Conservation (phyloP, 2,113 vertebrate genomes). For the Rhinolophus sinicus region DNA sequence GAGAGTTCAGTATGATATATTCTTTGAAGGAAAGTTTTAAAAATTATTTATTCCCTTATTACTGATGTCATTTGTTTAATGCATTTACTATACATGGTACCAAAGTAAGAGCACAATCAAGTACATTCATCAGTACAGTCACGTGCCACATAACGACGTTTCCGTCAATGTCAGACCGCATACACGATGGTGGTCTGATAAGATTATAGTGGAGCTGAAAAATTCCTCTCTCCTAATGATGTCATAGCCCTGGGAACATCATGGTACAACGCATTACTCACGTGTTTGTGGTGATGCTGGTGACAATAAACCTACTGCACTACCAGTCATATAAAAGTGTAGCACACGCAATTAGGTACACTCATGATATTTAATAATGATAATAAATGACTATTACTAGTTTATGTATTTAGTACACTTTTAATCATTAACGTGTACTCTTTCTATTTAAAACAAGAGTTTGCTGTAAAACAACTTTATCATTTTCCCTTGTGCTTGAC, state of each 20-base stretch:
- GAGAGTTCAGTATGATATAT: conserved; percentile 68
- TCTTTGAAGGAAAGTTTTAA: conserved; percentile 71
- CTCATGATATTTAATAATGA: not conserved
- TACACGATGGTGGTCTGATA: not conserved
- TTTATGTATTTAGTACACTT: not conserved
- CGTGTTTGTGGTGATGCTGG: not conserved
- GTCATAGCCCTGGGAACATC: not conserved
- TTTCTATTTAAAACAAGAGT: not conserved
- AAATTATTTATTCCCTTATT: conserved; percentile 77
- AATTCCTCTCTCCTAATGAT: not conserved
- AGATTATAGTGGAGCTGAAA: not conserved
- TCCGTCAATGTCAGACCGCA: not conserved
- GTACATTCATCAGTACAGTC: conserved; percentile 64
- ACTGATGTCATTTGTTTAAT: conserved; percentile 68
- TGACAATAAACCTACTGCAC: not conserved
- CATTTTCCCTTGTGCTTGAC: not conserved
- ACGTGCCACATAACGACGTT: not conserved
- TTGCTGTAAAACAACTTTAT: not conserved
- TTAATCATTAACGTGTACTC: not conserved
- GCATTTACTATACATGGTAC: not conserved
- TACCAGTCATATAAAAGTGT: not conserved
- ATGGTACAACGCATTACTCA: not conserved
- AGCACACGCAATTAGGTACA: not conserved
- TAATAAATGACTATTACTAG: not conserved
- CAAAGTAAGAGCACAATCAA: conserved; percentile 69